Evolutionary conservation across 2,888 invertebrate genomes (phyloP).

Genomic region (Spialia ferax): DNA sequence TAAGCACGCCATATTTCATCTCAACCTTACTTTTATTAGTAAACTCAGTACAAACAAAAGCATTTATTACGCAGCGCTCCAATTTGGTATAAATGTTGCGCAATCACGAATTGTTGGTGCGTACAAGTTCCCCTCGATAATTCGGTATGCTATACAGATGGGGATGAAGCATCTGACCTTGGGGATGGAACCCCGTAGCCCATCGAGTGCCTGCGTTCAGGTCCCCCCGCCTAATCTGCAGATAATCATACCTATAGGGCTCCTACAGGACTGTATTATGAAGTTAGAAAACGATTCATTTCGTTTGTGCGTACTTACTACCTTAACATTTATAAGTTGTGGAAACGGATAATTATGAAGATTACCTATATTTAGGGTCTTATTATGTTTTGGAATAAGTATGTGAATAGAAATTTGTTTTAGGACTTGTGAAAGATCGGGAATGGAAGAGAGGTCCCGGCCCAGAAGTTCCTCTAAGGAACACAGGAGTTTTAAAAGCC

Average conservation of each 20-base stretch:
- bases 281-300: slow-evolving; percentile 60
- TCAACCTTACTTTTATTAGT: neutral
- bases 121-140: slow-evolving; percentile 65
- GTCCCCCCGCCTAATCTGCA: slow-evolving; percentile 78
- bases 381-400: no score
- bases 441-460: no score
- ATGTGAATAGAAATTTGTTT: no score
- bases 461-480: no score
- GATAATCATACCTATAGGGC: slow-evolving; percentile 79
- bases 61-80: slow-evolving; percentile 31
- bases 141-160: slow-evolving; percentile 62
- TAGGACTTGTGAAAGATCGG: no score
- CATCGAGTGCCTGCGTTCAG: slow-evolving; percentile 71
- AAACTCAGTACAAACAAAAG: slow-evolving; percentile 15
- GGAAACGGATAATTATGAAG: no score
- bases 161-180: slow-evolving; percentile 80
- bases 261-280: slow-evolving; percentile 64
- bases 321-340: neutral
- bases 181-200: slow-evolving; percentile 78
- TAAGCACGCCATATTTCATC: slow-evolving; percentile 2
- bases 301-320: slow-evolving; percentile 43
- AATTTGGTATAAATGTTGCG: slow-evolving; percentile 23
- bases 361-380: no score
- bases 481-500: no score
- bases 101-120: slow-evolving; percentile 11